Conservation (phyloP, 2,797 vertebrate species). For the Ctenochaetus hawaiiensis region DNA sequence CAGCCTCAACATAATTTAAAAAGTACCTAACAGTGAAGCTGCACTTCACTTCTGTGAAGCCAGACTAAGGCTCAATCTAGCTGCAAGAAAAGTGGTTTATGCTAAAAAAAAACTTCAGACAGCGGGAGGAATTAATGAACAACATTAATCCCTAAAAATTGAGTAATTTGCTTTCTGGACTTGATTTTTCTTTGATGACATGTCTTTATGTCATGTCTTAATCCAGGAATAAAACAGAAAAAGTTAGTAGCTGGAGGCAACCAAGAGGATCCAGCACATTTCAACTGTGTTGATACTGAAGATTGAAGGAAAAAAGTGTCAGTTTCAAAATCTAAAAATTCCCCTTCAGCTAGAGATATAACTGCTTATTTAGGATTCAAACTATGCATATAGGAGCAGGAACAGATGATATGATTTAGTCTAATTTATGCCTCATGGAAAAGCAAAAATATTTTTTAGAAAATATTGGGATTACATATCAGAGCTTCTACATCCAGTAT, state of each 20-base stretch:
- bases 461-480: slow-evolving; percentile 4
- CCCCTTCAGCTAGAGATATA: background rate
- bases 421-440: background rate
- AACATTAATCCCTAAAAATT: slow-evolving; percentile 10
- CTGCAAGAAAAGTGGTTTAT: background rate
- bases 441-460: background rate
- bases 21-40: slow-evolving; percentile 34
- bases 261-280: background rate
- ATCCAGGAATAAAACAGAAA: background rate
- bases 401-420: background rate
- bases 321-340: background rate
- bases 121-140: slow-evolving; percentile 9
- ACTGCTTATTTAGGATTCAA: background rate
- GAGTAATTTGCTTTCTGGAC: background rate
- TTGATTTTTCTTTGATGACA: slow-evolving; percentile 4
- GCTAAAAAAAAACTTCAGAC: background rate
- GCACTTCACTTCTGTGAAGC: slow-evolving; percentile 12
- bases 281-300: background rate
- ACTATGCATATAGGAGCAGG: background rate
- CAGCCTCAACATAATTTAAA: slow-evolving; percentile 43
- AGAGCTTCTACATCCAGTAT: background rate
- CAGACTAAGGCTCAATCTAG: slow-evolving; percentile 31
- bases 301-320: background rate
- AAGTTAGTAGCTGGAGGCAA: slow-evolving; percentile 1
- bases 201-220: slow-evolving; percentile 7